Base-by-base conservation (phyloP, 2,888 invertebrate species). In the Lomographa bimaculata region DNA sequence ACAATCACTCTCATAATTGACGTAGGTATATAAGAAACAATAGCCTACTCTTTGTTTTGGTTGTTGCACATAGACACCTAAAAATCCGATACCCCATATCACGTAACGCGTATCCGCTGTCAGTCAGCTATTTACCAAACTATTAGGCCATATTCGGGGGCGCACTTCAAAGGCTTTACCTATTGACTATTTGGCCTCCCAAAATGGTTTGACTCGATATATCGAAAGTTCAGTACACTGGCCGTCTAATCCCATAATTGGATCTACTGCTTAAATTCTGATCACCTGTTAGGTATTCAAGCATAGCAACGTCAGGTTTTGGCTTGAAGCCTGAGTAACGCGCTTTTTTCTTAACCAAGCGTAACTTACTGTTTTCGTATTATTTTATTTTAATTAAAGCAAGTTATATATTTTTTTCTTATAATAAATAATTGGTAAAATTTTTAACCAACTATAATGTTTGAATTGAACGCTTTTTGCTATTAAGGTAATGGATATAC, bases 101-200 rank as follows among this genome's bases (percentile, higher is more conserved):
- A 64, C 16, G 63, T 87, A 86, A 81, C 85, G 29, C 49, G 70
- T 82, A 86, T 86, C 84, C 83, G 80, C 54, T 74, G 68, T 54
- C 68, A 59, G 71, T 74, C 72, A 56, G 73, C 77, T 75, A 79
- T 80, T 69, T 75, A 72, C 67, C 60, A 68, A 80, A 71, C 80
- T 81, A 83, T 74, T 77, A 76, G 76, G 76, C 70, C 64, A 78
- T 82, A 79, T 84, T 82, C 77, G 82, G 82, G 79, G 77, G 71
- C 69, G 83, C 87, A 87, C 77, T 87, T 87, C 62, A 53, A 69
- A 59, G 87, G 87, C 81, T 87, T 87, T 83, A 75, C 71, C 73
- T n/a, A n/a, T n/a, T n/a, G n/a, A n/a, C n/a, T 77, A 71, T 72
- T 41, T 80, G 76, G 75, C 83, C 86, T 76, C 71, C 68, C 69